A percentile compares a stretch with the other conserved stretches of the same genome.
Conservation (phyloP, 2,888 invertebrate species). For the Spialia ferax region DNA sequence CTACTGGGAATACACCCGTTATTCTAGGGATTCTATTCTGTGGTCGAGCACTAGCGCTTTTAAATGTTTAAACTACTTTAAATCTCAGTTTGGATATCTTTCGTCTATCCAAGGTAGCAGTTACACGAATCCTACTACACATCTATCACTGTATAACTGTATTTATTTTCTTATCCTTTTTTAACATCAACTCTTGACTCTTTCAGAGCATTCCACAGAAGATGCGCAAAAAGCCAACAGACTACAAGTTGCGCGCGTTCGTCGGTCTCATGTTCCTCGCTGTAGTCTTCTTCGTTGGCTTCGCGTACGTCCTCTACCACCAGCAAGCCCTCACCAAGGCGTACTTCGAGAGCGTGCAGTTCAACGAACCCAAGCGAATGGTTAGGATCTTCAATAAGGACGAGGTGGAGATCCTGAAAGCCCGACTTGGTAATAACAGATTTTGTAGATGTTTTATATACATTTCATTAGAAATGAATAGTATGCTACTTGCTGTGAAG, state of each 20-base stretch:
- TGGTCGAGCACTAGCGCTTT: too few species aligned
- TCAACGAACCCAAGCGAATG: constrained; percentile 91
- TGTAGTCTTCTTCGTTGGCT: constrained; percentile 93
- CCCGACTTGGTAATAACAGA: constrained; percentile 86
- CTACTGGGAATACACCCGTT: too few species aligned
- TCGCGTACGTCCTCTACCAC: constrained; percentile 94
- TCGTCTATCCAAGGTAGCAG: too few species aligned
- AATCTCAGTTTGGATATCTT: too few species aligned
- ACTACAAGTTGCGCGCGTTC: constrained; percentile 93
- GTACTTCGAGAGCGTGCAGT: constrained; percentile 94
- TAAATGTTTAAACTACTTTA: too few species aligned
- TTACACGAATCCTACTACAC: too few species aligned
- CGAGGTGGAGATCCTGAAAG: constrained; percentile 90
- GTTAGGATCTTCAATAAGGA: constrained; percentile 91
- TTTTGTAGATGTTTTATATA: too few species aligned
- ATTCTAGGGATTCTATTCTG: too few species aligned
- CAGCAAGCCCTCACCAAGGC: constrained; percentile 93
- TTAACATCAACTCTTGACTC: neutral
- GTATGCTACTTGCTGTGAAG: too few species aligned
- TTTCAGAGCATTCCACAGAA: constrained; percentile 91
- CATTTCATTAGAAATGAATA: too few species aligned
- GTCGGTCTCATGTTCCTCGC: constrained; percentile 93
- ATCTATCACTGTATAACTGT: too few species aligned
- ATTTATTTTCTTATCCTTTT: too few species aligned
- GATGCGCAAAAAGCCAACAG: constrained; percentile 90